Evolutionary conservation across 2,113 vertebrate species (phyloP).

Genomic region (Cavia aperea): DNA sequence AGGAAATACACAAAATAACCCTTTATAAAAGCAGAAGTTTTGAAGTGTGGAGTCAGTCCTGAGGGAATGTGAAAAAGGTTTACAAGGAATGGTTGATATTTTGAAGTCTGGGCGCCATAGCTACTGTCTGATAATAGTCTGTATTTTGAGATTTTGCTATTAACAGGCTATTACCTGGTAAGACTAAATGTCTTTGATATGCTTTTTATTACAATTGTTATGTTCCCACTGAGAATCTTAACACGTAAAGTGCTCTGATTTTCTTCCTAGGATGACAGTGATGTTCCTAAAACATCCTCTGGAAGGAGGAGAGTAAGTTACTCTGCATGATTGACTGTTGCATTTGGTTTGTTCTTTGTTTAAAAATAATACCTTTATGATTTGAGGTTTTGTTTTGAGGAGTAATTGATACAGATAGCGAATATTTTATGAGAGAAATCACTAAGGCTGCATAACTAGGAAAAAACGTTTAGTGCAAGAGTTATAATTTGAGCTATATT

Average conservation of each 20-base stretch:
- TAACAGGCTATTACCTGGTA: background rate
- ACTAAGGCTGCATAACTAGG: background rate
- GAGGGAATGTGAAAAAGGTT: background rate
- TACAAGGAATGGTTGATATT: background rate
- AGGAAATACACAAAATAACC: background rate
- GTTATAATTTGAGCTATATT: background rate
- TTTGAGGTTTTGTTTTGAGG: slow-evolving; percentile 20
- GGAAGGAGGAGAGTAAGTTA: slow-evolving; percentile 81
- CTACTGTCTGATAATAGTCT: background rate
- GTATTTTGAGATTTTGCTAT: background rate
- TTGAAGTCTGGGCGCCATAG: background rate
- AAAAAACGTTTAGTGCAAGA: background rate
- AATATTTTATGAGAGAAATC: slow-evolving; percentile 24
- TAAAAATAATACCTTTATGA: slow-evolving; percentile 1
- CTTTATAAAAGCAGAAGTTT: background rate
- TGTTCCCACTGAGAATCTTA: background rate
- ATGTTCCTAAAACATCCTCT: slow-evolving; percentile 84
- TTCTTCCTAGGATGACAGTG: slow-evolving; percentile 81
- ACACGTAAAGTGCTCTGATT: slow-evolving; percentile 54
- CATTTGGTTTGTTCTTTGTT: slow-evolving; percentile 19
- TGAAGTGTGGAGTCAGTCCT: slow-evolving; percentile 4
- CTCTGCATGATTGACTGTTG: background rate
- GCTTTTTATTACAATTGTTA: background rate
- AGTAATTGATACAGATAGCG: background rate
- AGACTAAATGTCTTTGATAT: background rate